Evolutionary conservation across 2,888 invertebrate species (phyloP), one percentile per base, ranked within the genome.

Genomic region (Athripsodes cinereus): DNA sequence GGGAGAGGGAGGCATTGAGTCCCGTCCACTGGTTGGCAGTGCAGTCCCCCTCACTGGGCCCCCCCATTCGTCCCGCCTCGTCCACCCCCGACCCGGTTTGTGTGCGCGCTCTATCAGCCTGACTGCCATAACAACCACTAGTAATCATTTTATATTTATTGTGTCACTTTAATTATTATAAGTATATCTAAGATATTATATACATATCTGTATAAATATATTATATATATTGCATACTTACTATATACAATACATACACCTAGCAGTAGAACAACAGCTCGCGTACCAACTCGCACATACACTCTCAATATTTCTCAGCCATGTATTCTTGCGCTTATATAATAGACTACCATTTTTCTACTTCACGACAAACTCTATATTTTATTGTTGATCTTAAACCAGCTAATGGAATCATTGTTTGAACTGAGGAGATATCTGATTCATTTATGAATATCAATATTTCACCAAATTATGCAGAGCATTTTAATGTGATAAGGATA

Each of bases 11-110:
- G 58, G 55, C 52, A 52, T 55, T 52, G 22, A 16, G 21, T 11
- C 40, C 34, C 74, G 52, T 35, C 44, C 40, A 50, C 50, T 58
- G 40, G 53, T 34, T 22, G 34, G 74, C 71, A 66, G 69, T 40
- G 53, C 57, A 26, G 50, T 52, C 50, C 35, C 46, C 56, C 35
- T 50, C 55, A 31, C 49, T 51, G 22, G 48, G 55, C 47, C 56
- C 20, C 46, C 44, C 52, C 67, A 16, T 18, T 13, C 5, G 64
- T 63, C 64, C 59, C 61, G 66, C 64, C 65, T 64, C 65, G 57
- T 64, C 60, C 67, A 64, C 67, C 65, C 35, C 31, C 22, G 55
- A 13, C 49, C 44, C 21, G 44, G 46, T 46, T 18, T 40, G 51
- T 22, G 40, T 16, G 40, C 40, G 40, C 40, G 40, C 40, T 40